Evolutionary conservation across 2,888 invertebrate genomes (phyloP).

Genomic region (Selenia dentaria): DNA sequence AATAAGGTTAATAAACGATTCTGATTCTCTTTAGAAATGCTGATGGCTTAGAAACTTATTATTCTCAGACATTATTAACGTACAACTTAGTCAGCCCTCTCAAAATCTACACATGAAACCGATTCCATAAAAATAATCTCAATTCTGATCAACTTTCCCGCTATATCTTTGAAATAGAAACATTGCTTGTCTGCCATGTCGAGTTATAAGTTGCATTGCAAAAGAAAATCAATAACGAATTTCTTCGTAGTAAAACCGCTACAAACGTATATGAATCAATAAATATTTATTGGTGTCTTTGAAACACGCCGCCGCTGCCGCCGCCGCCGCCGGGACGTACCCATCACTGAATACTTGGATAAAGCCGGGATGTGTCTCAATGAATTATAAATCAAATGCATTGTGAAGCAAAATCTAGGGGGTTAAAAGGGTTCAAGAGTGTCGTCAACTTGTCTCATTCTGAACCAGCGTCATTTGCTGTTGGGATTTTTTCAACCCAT

Average conservation of each 20-base stretch:
- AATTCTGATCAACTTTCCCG: no score
- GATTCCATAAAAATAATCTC: no score
- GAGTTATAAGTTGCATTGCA: no score
- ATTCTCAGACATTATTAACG: no score
- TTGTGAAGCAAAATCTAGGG: slow-evolving; percentile 4
- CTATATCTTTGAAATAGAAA: no score
- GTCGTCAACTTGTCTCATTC: not conserved
- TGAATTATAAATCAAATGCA: slow-evolving; percentile 12
- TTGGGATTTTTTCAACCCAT: no score
- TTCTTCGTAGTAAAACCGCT: slow-evolving; percentile 15
- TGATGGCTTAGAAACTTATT: no score
- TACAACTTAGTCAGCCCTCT: not conserved
- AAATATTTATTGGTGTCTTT: slow-evolving; percentile 53
- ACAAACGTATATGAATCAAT: slow-evolving; percentile 45
- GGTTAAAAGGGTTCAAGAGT: not conserved
- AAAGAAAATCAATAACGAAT: slow-evolving; percentile 13
- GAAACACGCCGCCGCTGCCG: slow-evolving; percentile 10
- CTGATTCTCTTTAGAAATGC: no score
- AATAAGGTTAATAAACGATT: no score
- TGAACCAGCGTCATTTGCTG: no score
- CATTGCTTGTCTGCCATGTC: no score
- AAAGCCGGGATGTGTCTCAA: slow-evolving; percentile 1
- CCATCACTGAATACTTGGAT: slow-evolving; percentile 6
- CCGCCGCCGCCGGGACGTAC: slow-evolving; percentile 2
- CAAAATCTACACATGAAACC: no score